Evolutionary conservation across 1,140 invertebrate genomes (phyloP).

Genomic region (Gryon sp.): DNA sequence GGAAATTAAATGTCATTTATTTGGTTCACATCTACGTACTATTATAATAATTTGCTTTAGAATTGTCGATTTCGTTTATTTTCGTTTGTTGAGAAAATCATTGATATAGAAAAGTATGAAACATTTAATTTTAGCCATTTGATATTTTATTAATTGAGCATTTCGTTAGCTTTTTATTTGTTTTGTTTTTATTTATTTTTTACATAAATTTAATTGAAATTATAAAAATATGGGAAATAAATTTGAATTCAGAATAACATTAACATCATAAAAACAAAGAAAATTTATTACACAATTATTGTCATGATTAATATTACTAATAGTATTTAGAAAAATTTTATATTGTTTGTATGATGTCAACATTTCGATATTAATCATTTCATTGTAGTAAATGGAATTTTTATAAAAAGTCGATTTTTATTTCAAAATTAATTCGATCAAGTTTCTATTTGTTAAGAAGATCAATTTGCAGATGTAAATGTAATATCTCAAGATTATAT

Average conservation of each 20-base stretch:
- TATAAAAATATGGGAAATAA: not conserved
- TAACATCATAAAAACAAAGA: constrained; percentile 48
- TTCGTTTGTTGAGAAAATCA: not conserved
- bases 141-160: no score
- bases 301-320: constrained; percentile 42
- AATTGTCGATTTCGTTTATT: constrained; percentile 11
- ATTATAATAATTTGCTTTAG: no score
- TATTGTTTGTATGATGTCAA: constrained; percentile 49
- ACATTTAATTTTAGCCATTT: no score
- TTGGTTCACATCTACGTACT: no score
- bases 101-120: constrained; percentile 14
- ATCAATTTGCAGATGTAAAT: no score
- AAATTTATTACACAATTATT: constrained; percentile 41
- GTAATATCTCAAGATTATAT: no score
- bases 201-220: not conserved
- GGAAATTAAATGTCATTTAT: no score
- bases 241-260: constrained; percentile 3
- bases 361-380: not conserved
- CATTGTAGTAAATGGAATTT: not conserved
- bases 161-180: no score
- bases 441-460: no score
- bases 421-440: not conserved
- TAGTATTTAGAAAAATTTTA: constrained; percentile 43
- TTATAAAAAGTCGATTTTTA: no score
- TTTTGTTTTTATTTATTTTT: no score